A percentile compares a stretch with the other conserved stretches of the same genome.
These are phyloP conservation scores for Charina bottae DNA, from an alignment of 2,113 vertebrate species.

Conservation along the genomic window DNA sequence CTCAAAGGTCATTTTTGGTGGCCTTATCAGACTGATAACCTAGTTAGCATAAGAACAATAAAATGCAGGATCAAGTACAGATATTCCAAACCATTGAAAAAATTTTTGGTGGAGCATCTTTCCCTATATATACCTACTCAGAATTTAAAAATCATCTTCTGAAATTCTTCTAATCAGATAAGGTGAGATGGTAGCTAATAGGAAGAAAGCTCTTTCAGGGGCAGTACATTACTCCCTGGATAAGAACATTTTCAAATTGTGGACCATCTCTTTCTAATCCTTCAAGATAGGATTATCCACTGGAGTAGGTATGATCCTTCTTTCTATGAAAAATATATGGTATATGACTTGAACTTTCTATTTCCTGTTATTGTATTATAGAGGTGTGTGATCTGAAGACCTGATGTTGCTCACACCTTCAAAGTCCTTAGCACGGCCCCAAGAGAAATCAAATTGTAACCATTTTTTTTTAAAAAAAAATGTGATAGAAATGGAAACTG, in stretches of 20 bases:
- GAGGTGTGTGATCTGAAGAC: background rate
- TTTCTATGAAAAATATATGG: background rate
- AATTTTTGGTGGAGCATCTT: background rate
- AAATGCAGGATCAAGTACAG: background rate
- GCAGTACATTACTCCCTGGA: background rate
- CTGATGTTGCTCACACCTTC: too few species aligned
- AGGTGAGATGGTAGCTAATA: background rate
- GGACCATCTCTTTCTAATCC: background rate
- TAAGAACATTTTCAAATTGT: background rate
- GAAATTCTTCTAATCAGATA: background rate
- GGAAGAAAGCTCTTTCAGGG: background rate
- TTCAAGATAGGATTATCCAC: background rate
- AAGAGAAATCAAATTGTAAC: background rate
- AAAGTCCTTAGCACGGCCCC: background rate
- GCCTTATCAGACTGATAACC: background rate
- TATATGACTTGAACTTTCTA: background rate
- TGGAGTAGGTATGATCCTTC: background rate
- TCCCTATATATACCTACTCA: background rate
- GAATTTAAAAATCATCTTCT: background rate
- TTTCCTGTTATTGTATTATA: background rate
- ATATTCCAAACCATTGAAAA: background rate
- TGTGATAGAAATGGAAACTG: background rate
- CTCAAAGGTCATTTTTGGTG: background rate
- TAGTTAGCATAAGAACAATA: background rate
- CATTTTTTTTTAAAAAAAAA: background rate